Conservation (phyloP, 2,113 vertebrate species). For the Megaleporinus macrocephalus region DNA sequence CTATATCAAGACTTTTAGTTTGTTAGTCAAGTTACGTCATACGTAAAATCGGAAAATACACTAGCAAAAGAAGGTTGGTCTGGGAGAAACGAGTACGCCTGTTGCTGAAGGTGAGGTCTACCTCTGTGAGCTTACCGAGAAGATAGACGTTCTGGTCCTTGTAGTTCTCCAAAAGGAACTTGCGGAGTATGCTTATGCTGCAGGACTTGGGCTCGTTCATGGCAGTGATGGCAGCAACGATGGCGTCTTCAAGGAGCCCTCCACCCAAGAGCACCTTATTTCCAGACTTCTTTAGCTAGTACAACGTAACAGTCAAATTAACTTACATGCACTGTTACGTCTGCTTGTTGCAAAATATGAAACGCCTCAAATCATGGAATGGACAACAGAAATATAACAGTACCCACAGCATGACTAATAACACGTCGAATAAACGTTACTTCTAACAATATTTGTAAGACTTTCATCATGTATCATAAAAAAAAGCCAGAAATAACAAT, state of each 20-base stretch:
- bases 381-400: background rate
- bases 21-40: too few relatives aligned
- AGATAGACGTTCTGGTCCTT: conserved; percentile 88
- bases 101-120: background rate
- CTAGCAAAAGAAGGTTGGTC: too few relatives aligned
- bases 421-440: too few relatives aligned
- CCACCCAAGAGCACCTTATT: conserved; percentile 90
- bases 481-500: too few relatives aligned
- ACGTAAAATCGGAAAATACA: too few relatives aligned
- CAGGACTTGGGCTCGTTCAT: conserved; percentile 99
- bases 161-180: conserved; percentile 89
- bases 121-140: conserved; percentile 78
- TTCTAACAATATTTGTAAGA: too few relatives aligned
- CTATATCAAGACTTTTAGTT: too few relatives aligned
- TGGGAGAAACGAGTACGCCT: background rate
- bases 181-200: conserved; percentile 92
- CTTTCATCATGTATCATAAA: too few relatives aligned
- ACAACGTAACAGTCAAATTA: background rate
- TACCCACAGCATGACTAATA: too few relatives aligned
- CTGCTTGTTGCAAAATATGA: background rate
- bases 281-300: conserved; percentile 90
- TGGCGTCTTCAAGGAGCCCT: conserved; percentile 89
- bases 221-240: conserved; percentile 93
- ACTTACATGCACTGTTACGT: background rate
- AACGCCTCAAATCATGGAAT: background rate